These are phyloP conservation scores for Pseudomugil gertrudae DNA, from an alignment of 2,797 vertebrate genomes.

Conservation along the genomic window DNA sequence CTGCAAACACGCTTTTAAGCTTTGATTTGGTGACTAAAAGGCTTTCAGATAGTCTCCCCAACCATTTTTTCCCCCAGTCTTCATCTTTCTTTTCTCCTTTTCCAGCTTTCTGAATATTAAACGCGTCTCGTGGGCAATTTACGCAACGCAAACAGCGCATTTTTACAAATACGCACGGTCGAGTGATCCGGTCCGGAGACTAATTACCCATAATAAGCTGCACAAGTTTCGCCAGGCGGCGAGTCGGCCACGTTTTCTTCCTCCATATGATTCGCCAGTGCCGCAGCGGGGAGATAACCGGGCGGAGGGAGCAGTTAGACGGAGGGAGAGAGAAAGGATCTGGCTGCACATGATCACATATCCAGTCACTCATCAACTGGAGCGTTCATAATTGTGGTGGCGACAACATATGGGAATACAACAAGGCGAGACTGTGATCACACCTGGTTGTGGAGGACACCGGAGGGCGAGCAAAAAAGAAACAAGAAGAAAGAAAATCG, in stretches of 20 bases:
- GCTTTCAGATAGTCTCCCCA: constrained; percentile 51
- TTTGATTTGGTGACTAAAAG: constrained; percentile 6
- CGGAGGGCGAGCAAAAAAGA: constrained; percentile 38
- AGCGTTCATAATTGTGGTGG: constrained; percentile 64
- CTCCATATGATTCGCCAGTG: constrained; percentile 67
- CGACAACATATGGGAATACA: constrained; percentile 80
- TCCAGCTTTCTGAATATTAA: constrained; percentile 40
- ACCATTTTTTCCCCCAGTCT: constrained; percentile 10
- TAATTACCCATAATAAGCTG: constrained; percentile 66
- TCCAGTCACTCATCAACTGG: constrained; percentile 73
- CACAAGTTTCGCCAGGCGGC: constrained; percentile 65
- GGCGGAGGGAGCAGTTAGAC: constrained; percentile 73
- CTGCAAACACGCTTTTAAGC: constrained; percentile 31
- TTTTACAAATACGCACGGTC: constrained; percentile 39
- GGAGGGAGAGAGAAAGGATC: constrained; percentile 51
- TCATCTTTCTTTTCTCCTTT: constrained; percentile 21
- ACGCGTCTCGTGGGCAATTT: constrained; percentile 54
- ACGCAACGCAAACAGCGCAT: constrained; percentile 59
- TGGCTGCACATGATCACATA: constrained; percentile 72
- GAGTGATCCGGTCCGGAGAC: constrained; percentile 52
- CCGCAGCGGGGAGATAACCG: constrained; percentile 78
- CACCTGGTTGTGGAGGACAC: constrained; percentile 65
- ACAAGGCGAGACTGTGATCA: constrained; percentile 63
- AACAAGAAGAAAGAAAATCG: neutral
- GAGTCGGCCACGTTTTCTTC: constrained; percentile 56